Evolutionary conservation across 2,888 invertebrate genomes (phyloP), one percentile per base, ranked within the genome.

Genomic region (Eupithecia subumbrata): DNA sequence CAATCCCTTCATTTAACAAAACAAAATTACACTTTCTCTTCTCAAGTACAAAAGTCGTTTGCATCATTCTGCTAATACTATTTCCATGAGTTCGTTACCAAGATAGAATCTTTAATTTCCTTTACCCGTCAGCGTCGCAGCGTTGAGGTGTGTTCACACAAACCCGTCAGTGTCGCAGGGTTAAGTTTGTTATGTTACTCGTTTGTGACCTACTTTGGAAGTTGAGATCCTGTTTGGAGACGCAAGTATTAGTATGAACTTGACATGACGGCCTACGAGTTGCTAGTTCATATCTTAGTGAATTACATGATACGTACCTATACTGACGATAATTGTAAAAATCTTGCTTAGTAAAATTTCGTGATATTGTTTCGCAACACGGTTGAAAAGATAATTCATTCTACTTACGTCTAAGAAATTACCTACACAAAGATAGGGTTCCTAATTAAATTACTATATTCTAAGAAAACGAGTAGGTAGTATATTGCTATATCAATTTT

Each of bases 21-120:
- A 78, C 70, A 72, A 78, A 67, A 75, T 73, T 71, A 69, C 18
- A 78, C 76, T 75, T 64, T 80, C 11, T 37, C 16, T 56, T 25
- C 22, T 60, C 80, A 84, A 70, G 76, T 79, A 82, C 81, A 73
- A 79, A 77, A 82, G 77, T 85, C 43, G 74, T 75, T 48, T 78
- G 78, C 64, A 73, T 74, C 78, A 72, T 89, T 87, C 85, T 86
- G 84, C 85, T 86, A 86, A 88, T 88, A 83, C 85, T 87, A 89
- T 86, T 83, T 83, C 85, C 86, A 87, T 82, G 84, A 89, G 87
- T 90, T 90, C 88, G 90, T 90, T 89, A 90, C 89, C 84, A 77
- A 88, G 93, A 92, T 92, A 92, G 88, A 91, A 93, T 93, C 92
- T 92, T 92, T 92, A 92, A 92, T 93, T 92, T 93, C 92, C 92